Conservation (phyloP, 2,797 vertebrate species). For the Enteromius viviparus region DNA sequence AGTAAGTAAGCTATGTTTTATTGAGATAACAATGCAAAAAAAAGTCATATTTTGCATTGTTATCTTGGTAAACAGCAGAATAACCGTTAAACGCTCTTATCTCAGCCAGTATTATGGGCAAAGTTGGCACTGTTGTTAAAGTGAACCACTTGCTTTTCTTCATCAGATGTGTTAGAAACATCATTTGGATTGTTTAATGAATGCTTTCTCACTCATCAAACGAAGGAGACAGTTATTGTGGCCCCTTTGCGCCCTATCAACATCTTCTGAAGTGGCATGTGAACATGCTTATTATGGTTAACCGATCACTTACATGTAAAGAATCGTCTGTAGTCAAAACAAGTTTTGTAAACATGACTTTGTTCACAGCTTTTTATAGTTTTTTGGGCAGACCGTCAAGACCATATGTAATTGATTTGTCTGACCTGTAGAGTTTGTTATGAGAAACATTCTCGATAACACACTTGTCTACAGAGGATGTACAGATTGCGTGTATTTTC, state of each 20-base stretch:
- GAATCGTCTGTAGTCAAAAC: constrained; percentile 27
- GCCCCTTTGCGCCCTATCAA: neutral
- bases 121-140: constrained; percentile 37
- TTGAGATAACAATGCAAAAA: neutral
- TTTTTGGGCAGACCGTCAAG: neutral
- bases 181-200: constrained; percentile 3
- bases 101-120: constrained; percentile 10
- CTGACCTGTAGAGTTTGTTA: neutral
- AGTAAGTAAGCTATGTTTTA: neutral
- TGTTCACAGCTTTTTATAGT: constrained; percentile 29
- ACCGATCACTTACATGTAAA: constrained; percentile 17
- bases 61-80: constrained; percentile 50
- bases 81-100: constrained; percentile 49
- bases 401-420: constrained; percentile 3
- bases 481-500: neutral
- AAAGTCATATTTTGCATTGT: neutral
- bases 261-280: constrained; percentile 44
- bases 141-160: constrained; percentile 5
- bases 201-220: neutral
- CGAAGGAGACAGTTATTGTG: neutral
- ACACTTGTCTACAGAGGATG: neutral
- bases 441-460: constrained; percentile 1
- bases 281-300: constrained; percentile 52
- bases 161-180: neutral
- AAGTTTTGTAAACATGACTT: constrained; percentile 39